Conservation (phyloP, 1,140 invertebrate genomes). For the Periplaneta americana region DNA sequence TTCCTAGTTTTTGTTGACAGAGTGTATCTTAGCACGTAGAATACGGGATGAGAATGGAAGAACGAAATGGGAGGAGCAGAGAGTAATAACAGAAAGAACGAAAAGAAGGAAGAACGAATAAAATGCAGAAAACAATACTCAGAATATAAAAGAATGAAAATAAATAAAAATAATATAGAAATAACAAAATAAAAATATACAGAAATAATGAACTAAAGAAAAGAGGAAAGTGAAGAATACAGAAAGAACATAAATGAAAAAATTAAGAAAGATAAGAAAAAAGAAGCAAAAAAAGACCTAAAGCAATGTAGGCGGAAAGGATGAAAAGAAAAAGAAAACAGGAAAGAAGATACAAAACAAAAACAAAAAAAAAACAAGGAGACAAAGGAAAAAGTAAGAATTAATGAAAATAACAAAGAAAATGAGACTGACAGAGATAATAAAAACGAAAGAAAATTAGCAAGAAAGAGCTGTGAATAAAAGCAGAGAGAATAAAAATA, state of each 20-base stretch:
- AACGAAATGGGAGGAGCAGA: no score
- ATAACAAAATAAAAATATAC: neutral
- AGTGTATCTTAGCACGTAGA: no score
- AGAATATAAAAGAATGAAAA: neutral
- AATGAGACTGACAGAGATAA: conserved; percentile 11
- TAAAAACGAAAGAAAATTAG: neutral
- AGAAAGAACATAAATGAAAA: neutral
- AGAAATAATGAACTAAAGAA: neutral
- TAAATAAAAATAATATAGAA: neutral
- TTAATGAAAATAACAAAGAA: neutral
- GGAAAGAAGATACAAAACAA: conserved; percentile 8
- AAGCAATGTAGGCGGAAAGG: conserved; percentile 1
- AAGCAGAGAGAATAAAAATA: neutral
- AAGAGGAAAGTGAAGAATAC: neutral
- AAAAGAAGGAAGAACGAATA: no score
- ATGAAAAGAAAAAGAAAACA: conserved; percentile 8
- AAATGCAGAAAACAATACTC: neutral
- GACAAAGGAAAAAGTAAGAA: conserved; percentile 4
- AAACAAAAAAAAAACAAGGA: neutral
- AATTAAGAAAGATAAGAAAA: conserved; percentile 5
- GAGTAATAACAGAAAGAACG: no score
- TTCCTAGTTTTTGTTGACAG: no score
- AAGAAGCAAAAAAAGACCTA: no score
- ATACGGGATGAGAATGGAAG: no score
- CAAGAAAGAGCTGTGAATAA: neutral